Percentiles rank a stretch among this genome's conserved stretches.
These are phyloP conservation scores for Pyrrhia umbra DNA, from an alignment of 2,888 invertebrate genomes.

Conservation along the genomic window DNA sequence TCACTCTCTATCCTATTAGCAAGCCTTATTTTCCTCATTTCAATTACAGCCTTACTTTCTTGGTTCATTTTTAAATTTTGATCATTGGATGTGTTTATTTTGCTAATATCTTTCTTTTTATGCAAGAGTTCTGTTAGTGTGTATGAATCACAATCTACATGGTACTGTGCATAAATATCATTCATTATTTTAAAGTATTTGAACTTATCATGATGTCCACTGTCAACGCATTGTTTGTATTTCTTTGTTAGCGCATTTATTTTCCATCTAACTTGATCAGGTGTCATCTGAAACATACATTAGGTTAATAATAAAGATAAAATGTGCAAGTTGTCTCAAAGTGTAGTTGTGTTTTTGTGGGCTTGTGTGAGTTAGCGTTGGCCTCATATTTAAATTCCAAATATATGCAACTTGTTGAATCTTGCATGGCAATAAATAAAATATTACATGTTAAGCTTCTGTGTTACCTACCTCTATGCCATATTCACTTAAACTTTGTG, in stretches of 20 bases:
- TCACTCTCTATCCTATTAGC: constrained; percentile 76
- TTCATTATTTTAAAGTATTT: constrained; percentile 76
- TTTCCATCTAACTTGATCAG: constrained; percentile 78
- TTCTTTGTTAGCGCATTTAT: constrained; percentile 78
- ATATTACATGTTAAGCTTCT: not conserved
- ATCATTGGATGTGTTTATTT: constrained; percentile 32
- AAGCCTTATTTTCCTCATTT: constrained; percentile 74
- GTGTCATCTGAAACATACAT: constrained; percentile 68
- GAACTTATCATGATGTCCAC: constrained; percentile 70
- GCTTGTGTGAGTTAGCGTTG: too few species aligned
- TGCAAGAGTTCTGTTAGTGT: constrained; percentile 64
- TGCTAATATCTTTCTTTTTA: constrained; percentile 57
- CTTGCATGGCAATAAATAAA: too few species aligned
- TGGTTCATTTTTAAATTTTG: constrained; percentile 34
- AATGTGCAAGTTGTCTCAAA: too few species aligned
- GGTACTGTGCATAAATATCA: constrained; percentile 72
- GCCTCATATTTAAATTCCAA: too few species aligned
- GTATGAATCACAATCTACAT: constrained; percentile 71
- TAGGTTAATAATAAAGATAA: too few species aligned
- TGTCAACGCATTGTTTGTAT: constrained; percentile 74
- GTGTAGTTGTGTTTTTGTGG: too few species aligned
- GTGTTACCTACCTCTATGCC: constrained; percentile 68
- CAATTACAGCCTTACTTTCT: constrained; percentile 73
- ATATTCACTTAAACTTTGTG: constrained; percentile 70
- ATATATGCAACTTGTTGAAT: too few species aligned